These are phyloP conservation scores for Solenodon paradoxus DNA, from an alignment of 2,113 vertebrate species.

Conservation along the genomic window DNA sequence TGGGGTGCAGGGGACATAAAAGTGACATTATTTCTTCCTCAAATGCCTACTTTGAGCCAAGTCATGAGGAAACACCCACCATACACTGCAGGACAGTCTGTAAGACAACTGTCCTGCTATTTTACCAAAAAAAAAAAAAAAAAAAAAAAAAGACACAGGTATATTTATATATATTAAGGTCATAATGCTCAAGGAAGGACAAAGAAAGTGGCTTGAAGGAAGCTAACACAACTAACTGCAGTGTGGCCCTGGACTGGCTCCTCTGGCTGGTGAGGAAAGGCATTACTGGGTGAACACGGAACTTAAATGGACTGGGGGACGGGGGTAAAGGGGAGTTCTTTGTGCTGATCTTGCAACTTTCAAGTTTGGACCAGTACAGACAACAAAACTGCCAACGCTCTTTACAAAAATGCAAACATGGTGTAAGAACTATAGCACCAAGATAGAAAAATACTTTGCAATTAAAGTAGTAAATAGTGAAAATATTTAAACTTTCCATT, in stretches of 20 bases:
- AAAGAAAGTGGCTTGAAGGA: not conserved
- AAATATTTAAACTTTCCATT: not conserved
- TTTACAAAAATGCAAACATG: not conserved
- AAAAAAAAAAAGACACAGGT: too few relatives aligned
- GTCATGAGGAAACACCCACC: not conserved
- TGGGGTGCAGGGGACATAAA: not conserved
- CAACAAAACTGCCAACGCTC: not conserved
- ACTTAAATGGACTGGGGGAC: not conserved
- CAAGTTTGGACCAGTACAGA: not conserved
- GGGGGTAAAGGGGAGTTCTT: not conserved
- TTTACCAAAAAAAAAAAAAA: not conserved
- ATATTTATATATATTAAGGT: too few relatives aligned
- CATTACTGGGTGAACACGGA: not conserved
- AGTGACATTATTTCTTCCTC: not conserved
- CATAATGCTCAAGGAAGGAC: not conserved
- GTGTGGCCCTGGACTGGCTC: rapidly evolving
- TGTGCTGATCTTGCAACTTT: not conserved
- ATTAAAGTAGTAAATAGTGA: not conserved
- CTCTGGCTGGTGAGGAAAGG: not conserved
- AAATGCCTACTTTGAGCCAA: not conserved
- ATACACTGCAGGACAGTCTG: not conserved
- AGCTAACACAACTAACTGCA: not conserved
- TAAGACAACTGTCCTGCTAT: not conserved
- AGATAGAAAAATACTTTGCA: not conserved
- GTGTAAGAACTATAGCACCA: not conserved